Conservation (phyloP, 2,888 invertebrate species). For the Nomada ferruginata region DNA sequence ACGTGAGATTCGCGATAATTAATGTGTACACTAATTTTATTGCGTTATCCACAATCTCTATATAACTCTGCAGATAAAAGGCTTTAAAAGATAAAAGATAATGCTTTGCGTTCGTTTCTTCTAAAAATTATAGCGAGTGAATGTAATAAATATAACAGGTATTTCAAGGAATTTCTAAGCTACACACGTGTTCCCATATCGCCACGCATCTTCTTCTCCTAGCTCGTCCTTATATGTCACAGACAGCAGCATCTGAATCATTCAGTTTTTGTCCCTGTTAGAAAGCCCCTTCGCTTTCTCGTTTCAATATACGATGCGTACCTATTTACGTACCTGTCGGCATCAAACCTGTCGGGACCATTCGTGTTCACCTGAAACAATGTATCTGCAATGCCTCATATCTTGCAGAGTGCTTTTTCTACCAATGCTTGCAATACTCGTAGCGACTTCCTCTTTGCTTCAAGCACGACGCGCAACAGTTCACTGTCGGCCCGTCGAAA, state of each 20-base stretch:
- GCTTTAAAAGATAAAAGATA: too few species aligned
- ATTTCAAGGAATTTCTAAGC: too few species aligned
- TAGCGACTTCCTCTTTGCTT: slow-evolving; percentile 3
- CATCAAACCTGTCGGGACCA: slow-evolving; percentile 43
- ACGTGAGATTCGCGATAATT: too few species aligned
- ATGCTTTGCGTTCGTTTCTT: too few species aligned
- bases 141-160: too few species aligned
- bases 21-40: too few species aligned
- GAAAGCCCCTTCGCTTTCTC: slow-evolving; percentile 29
- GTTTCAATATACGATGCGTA: slow-evolving; percentile 28
- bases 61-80: too few species aligned
- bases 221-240: neutral
- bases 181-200: neutral
- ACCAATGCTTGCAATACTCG: slow-evolving; percentile 14
- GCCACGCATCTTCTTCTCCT: neutral
- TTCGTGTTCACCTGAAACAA: slow-evolving; percentile 22
- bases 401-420: slow-evolving; percentile 18
- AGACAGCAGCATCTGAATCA: slow-evolving; percentile 14
- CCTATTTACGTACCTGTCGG: slow-evolving; percentile 29
- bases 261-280: slow-evolving; percentile 20
- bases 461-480: slow-evolving; percentile 7
- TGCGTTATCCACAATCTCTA: too few species aligned
- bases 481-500: neutral
- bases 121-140: too few species aligned
- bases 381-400: slow-evolving; percentile 1